Evolutionary conservation across 2,797 vertebrate genomes (phyloP).

Genomic region (Rousettus madagascariensis): DNA sequence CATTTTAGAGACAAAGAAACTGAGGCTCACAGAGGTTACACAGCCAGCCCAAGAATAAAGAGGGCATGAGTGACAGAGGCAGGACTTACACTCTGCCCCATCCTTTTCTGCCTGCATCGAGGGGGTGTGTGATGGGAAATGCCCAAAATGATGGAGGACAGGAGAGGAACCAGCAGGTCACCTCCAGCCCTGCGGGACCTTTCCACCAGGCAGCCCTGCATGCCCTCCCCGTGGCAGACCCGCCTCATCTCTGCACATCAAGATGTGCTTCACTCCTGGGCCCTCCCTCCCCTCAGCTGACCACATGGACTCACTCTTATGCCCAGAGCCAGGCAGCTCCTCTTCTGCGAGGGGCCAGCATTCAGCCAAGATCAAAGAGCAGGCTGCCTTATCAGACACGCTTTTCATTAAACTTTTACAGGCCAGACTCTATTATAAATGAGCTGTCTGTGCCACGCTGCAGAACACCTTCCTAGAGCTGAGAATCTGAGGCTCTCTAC

Average conservation of each 20-base stretch:
- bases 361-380: slow-evolving; percentile 66
- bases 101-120: not conserved
- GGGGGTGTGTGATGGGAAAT: not conserved
- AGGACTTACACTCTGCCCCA: not conserved
- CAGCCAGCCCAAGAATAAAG: not conserved
- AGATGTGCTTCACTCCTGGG: not conserved
- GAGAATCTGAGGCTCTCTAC: not conserved
- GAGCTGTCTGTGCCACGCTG: slow-evolving; percentile 29
- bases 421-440: slow-evolving; percentile 60
- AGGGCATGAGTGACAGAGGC: not conserved
- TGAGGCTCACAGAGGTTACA: not conserved
- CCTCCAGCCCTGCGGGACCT: not conserved
- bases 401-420: slow-evolving; percentile 65
- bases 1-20: not conserved
- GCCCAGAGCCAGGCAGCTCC: not conserved
- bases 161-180: not conserved
- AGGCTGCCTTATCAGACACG: slow-evolving; percentile 60
- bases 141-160: not conserved
- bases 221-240: not conserved
- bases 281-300: not conserved
- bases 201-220: not conserved
- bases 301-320: not conserved
- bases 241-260: not conserved
- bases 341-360: not conserved
- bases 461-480: not conserved